These are phyloP conservation scores for Dynastes tityus DNA, from an alignment of 2,888 invertebrate genomes.

Conservation along the genomic window DNA sequence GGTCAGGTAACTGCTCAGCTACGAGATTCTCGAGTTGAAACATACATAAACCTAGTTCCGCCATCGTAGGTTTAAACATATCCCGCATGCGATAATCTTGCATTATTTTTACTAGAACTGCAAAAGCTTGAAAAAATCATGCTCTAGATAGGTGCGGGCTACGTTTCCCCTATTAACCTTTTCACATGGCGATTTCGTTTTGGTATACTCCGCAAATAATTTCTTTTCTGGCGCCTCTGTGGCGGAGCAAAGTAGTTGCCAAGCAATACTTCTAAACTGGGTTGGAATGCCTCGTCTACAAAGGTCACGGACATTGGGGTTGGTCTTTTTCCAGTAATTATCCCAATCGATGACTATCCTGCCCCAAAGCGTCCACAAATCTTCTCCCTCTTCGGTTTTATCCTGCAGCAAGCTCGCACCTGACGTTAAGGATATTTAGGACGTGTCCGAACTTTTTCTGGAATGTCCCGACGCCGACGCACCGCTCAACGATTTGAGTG, in stretches of 20 bases:
- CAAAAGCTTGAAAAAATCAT: conserved; percentile 99
- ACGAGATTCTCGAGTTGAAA: conserved; percentile 98
- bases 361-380: conserved; percentile 94
- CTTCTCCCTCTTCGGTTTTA: conserved; percentile 79
- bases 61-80: conserved; percentile 99
- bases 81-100: conserved; percentile 98
- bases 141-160: conserved; percentile 98
- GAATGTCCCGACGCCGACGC: conserved; percentile 81
- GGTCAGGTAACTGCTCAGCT: conserved; percentile 92
- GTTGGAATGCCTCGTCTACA: conserved; percentile 96
- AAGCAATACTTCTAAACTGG: conserved; percentile 97
- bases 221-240: conserved; percentile 92
- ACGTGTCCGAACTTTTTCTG: conserved; percentile 94
- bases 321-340: conserved; percentile 89
- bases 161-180: conserved; percentile 98
- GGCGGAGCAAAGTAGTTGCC: conserved; percentile 97
- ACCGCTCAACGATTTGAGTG: conserved; percentile 85
- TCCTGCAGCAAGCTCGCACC: conserved; percentile 78
- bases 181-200: conserved; percentile 97
- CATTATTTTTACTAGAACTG: conserved; percentile 97
- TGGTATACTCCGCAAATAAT: conserved; percentile 95
- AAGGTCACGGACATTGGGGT: conserved; percentile 88
- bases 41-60: conserved; percentile 98
- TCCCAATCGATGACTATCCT: conserved; percentile 97
- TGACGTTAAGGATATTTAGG: conserved; percentile 90